Base-by-base conservation (phyloP, 2,113 vertebrate genomes). In the Syngnathus floridae region DNA sequence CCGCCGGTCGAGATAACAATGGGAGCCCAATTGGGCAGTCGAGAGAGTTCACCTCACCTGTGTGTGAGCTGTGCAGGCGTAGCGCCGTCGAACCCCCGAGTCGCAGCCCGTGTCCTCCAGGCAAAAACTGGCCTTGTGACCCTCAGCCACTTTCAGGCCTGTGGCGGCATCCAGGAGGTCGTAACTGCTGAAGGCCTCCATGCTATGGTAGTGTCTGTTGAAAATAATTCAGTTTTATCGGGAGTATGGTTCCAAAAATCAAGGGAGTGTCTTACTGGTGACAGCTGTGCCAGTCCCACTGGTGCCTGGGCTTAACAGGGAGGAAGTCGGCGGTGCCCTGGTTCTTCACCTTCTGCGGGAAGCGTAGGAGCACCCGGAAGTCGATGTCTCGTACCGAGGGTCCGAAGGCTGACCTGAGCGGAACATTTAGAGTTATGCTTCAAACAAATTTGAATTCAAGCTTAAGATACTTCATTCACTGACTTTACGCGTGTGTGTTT, bases 211-310 rank as follows among this genome's bases (percentile, higher is more conserved):
- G 70, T 92, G 92, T 70, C 92, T 93, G 68, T 54, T 35, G 6
- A 12, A 3, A 51, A 5, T 3, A 31, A 31, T 31, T 31, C 2
- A 0, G 26, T 31, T 31, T 31, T 31, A 31, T 31, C 26, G 19
- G 10, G n/a, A 31, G 52, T 14, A 26, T 14, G 49, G 10, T 14
- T 49, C 7, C 16, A 54, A 3, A 31, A 31, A 3, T 21, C 16
- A 1, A 9, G 17, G 31, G 2, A 5, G 16, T 12, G 14, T 86
- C 92, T 92, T 74, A 94, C 93, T 93, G 92, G 77, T 94, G 93
- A 71, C 93, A 94, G 83, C 90, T 93, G 87, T 94, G 93, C 93
- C 93, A 94, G 69, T 94, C 93, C 93, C 93, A 94, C 70, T 90
- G 85, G 58, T 92, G 87, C 62, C 87, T 88, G 0, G 92, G 93